Percentiles rank a stretch among this genome's conserved stretches.
Evolutionary conservation across 2,113 vertebrate genomes (phyloP).

Genomic region (Lycaon pictus): DNA sequence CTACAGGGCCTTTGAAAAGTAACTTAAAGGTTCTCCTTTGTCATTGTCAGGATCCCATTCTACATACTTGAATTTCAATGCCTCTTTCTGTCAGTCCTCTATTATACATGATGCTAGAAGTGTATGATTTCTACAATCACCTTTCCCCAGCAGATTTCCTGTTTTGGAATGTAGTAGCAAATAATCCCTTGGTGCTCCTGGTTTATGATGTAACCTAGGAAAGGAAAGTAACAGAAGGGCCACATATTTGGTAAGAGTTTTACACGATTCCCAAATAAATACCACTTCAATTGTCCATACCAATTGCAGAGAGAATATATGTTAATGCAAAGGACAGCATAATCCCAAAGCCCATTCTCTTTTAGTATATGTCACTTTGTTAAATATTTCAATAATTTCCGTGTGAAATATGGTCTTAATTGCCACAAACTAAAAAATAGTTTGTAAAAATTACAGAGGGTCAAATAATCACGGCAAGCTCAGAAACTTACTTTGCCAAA

Average conservation of each 20-base stretch:
- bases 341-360: not conserved
- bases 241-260: not conserved
- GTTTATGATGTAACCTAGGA: slow-evolving; percentile 93
- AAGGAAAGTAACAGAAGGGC: slow-evolving; percentile 25
- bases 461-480: not conserved
- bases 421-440: too few relatives aligned
- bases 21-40: not conserved
- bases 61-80: not conserved
- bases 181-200: slow-evolving; percentile 96
- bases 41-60: not conserved
- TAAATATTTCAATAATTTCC: slow-evolving; percentile 31
- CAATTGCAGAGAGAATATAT: not conserved
- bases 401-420: not conserved
- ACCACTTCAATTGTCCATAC: not conserved
- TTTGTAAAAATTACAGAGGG: not conserved
- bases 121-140: slow-evolving; percentile 82
- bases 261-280: slow-evolving; percentile 1
- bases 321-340: not conserved
- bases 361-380: not conserved
- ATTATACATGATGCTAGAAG: not conserved
- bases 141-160: slow-evolving; percentile 96
- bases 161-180: slow-evolving; percentile 95
- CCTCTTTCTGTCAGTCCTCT: not conserved
- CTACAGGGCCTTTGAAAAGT: not conserved
- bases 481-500: not conserved